Percentiles rank a stretch among this genome's conserved stretches.
Conservation (phyloP, 1,140 invertebrate species). For the Charaxes varanes region DNA sequence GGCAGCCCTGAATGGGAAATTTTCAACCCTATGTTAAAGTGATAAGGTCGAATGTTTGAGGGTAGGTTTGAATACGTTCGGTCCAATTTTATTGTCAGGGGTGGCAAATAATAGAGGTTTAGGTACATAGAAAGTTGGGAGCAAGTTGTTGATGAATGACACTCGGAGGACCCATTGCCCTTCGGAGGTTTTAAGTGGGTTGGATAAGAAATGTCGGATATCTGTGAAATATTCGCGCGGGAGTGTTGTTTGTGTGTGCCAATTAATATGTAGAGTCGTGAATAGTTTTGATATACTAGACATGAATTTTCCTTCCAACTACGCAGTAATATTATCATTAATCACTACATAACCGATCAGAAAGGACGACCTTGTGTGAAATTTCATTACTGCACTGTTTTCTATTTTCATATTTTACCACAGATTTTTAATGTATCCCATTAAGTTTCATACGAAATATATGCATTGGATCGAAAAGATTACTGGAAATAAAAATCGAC, state of each 20-base stretch:
- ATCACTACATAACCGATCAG: too few relatives aligned
- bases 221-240: constrained; percentile 60
- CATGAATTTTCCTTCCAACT: too few relatives aligned
- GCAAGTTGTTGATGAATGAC: constrained; percentile 71
- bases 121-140: constrained; percentile 66
- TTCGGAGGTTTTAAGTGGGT: constrained; percentile 71
- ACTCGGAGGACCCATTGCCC: constrained; percentile 70
- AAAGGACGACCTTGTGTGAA: too few relatives aligned
- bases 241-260: constrained; percentile 53
- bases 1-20: constrained; percentile 16
- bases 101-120: constrained; percentile 70
- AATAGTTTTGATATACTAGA: constrained; percentile 16
- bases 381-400: too few relatives aligned
- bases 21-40: constrained; percentile 18
- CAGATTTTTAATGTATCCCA: too few relatives aligned
- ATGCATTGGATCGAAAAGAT: too few relatives aligned
- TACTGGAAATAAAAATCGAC: too few relatives aligned
- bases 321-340: too few relatives aligned
- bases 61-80: constrained; percentile 34
- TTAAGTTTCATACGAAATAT: too few relatives aligned
- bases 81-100: constrained; percentile 69
- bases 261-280: constrained; percentile 62
- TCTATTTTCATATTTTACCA: too few relatives aligned
- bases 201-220: constrained; percentile 71
- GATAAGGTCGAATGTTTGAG: constrained; percentile 30